Percentiles rank a stretch among this genome's conserved stretches.
phyloP scores from a whole-genome alignment of 2,113 vertebrate species.

The Eurystomus gularis region DNA sequence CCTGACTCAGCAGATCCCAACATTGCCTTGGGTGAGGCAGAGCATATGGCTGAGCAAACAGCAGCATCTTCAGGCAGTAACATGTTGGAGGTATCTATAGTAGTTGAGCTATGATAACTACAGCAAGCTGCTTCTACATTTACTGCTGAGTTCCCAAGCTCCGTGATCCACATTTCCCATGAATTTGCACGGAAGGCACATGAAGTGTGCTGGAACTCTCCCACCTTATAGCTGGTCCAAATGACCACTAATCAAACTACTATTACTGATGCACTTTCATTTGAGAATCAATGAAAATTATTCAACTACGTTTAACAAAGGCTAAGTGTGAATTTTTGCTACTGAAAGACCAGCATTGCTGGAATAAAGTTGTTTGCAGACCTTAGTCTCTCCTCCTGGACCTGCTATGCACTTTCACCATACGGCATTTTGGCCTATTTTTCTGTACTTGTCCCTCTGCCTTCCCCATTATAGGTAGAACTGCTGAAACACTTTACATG shows the following conservation, averaged over 20 bases:
- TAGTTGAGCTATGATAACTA: background rate
- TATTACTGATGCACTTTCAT: background rate
- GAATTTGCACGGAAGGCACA: rapidly evolving
- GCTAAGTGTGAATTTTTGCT: background rate
- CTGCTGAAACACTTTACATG: background rate
- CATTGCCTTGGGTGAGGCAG: background rate
- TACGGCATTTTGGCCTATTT: background rate
- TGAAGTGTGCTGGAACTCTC: background rate
- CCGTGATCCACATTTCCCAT: rapidly evolving
- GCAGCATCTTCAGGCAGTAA: background rate
- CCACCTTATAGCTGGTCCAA: background rate
- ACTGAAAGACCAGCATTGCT: background rate
- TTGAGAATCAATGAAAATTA: background rate
- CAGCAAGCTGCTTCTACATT: background rate
- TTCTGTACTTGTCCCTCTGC: background rate
- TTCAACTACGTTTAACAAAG: background rate
- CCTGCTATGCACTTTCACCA: too few relatives aligned
- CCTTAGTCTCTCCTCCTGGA: background rate
- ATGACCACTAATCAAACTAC: rapidly evolving
- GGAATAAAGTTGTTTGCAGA: background rate
- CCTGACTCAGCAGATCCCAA: background rate
- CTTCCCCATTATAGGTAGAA: too few relatives aligned
- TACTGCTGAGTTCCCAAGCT: background rate
- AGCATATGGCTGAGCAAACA: background rate
- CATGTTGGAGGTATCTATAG: rapidly evolving